Conservation (phyloP, 2,888 invertebrate genomes). For the Rhagonycha lutea region DNA sequence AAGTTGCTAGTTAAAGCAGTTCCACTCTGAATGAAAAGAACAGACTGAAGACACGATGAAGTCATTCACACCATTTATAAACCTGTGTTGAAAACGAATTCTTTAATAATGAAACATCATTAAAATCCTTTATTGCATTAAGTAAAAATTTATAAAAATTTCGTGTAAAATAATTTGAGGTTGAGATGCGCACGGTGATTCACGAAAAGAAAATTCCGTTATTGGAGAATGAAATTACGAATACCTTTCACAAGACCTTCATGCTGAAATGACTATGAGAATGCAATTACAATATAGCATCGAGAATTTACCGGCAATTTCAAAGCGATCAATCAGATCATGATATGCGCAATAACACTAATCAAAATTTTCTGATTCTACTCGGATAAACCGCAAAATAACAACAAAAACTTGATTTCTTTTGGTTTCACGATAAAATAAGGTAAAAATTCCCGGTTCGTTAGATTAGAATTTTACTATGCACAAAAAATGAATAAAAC, state of each 20-base stretch:
- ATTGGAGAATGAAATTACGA: slow-evolving; percentile 11
- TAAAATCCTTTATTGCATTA: background rate
- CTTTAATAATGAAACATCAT: background rate
- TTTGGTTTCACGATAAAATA: background rate
- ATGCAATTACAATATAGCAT: slow-evolving; percentile 8
- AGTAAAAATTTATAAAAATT: background rate
- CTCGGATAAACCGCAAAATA: background rate
- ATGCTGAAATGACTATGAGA: slow-evolving; percentile 17
- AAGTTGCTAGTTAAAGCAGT: slow-evolving; percentile 15
- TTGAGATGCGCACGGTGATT: slow-evolving; percentile 22
- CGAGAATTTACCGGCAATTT: slow-evolving; percentile 6
- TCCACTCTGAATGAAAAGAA: slow-evolving; percentile 27
- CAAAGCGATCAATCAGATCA: background rate
- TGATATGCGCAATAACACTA: background rate
- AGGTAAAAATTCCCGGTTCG: background rate
- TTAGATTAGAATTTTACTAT: background rate
- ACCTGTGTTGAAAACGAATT: slow-evolving; percentile 19
- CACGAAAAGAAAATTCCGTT: slow-evolving; percentile 20
- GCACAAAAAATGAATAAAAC: background rate
- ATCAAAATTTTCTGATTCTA: background rate
- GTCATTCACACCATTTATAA: slow-evolving; percentile 21
- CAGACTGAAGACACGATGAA: slow-evolving; percentile 22
- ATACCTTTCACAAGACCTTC: slow-evolving; percentile 20
- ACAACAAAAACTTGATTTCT: background rate
- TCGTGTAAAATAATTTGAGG: slow-evolving; percentile 3